Evolutionary conservation across 2,888 invertebrate species (phyloP), one percentile per base, ranked within the genome.

Genomic region (Phrixothrix hirtus): DNA sequence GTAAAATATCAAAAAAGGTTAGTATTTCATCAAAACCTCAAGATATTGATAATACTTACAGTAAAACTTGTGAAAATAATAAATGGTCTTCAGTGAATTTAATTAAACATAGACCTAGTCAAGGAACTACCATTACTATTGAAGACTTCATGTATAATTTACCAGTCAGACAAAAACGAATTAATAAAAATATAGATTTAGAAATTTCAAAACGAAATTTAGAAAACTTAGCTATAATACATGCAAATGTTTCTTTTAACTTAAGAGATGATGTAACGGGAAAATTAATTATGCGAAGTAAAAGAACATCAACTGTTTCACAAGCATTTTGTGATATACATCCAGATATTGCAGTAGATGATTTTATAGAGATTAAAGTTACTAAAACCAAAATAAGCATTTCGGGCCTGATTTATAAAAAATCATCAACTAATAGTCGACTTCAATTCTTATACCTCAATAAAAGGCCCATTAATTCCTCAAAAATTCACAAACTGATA

Each of bases 111-210:
- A 78, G 88, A 59, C 84, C 87, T 3, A 82, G 84, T 30, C 75
- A 74, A 57, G 91, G 91, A 43, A 89, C 89, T 0, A 89, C 89
- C 6, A 81, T 90, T 6, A 84, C 85, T 38, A 77, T 89, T 31
- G 79, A 80, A 62, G 83, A 84, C 37, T 83, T 88, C 61, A 77
- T 87, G 59, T 77, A 81, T 64, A 84, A 83, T 63, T 69, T 82
- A 7, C 83, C 82, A 0, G 85, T 89, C 12, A 76, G 86, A 61
- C 80, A 79, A 58, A 81, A 81, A 63, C 65, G 76, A 30, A 74
- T 83, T 32, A 78, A 81, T 60, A 65, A 72, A 21, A 68, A 78
- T 10, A 69, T 81, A 52, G 85, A 87, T 64, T 57, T 86, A 10
- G 81, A 83, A 64, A 77, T 78, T 26, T 80, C 89, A 31, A 82